These are phyloP conservation scores for Molorchus minor DNA, from an alignment of 2,888 invertebrate species.

Conservation along the genomic window DNA sequence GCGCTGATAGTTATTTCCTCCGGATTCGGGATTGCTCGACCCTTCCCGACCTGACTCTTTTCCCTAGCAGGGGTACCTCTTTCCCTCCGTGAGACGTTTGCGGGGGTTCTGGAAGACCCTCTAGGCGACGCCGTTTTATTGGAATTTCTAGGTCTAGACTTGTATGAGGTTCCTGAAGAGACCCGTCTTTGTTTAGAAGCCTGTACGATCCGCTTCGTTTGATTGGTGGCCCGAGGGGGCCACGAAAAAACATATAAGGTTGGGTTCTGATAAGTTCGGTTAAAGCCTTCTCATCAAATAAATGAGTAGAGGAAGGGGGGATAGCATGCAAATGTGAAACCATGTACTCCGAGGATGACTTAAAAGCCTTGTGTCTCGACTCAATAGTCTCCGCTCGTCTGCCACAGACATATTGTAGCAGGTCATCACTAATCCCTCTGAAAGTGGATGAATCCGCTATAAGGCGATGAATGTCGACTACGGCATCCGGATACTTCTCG, in stretches of 20 bases:
- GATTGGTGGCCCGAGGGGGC: background rate
- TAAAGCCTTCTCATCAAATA: conserved; percentile 16
- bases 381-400: conserved; percentile 26
- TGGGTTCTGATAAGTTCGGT: background rate
- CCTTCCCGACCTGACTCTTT: background rate
- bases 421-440: background rate
- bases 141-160: background rate
- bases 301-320: conserved; percentile 21
- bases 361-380: conserved; percentile 12
- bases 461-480: background rate
- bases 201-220: background rate
- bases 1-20: conserved; percentile 5
- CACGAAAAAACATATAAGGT: background rate
- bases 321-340: conserved; percentile 13
- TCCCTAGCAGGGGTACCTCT: background rate
- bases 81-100: background rate
- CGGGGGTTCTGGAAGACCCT: background rate
- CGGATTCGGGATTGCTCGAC: background rate
- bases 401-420: too few species aligned
- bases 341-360: conserved; percentile 3
- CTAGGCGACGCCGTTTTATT: background rate
- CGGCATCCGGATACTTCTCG: background rate
- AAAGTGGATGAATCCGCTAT: background rate
- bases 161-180: background rate
- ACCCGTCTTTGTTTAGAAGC: too few species aligned